Evolutionary conservation across 2,797 vertebrate species (phyloP).

Genomic region (Eidolon dupreanum): DNA sequence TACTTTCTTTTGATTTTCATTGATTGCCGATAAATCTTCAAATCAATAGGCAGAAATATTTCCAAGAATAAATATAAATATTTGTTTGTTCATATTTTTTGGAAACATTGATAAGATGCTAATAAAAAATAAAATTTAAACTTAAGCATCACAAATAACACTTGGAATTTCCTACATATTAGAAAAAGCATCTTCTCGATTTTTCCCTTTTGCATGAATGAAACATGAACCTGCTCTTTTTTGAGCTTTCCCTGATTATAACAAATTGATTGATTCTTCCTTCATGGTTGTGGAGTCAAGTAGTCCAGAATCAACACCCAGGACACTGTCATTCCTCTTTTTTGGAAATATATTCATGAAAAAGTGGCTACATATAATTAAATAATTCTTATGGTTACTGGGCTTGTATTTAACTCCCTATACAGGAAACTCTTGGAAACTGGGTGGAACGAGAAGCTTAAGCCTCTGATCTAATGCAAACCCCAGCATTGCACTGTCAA

Average conservation of each 20-base stretch:
- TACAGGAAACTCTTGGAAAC: background rate
- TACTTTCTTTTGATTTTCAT: background rate
- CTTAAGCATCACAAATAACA: background rate
- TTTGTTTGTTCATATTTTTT: background rate
- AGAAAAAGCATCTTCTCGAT: background rate
- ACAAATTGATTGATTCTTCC: background rate
- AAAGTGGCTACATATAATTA: background rate
- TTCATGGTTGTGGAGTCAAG: background rate
- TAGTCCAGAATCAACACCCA: background rate
- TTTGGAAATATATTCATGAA: background rate
- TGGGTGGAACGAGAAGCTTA: background rate
- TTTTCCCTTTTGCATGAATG: background rate
- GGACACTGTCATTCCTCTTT: background rate
- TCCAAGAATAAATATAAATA: background rate
- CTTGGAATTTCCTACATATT: background rate
- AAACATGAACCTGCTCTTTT: background rate
- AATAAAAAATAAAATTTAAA: conserved; percentile 40
- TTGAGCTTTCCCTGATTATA: background rate
- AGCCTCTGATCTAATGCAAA: background rate
- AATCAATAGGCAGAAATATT: background rate
- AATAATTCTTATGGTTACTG: background rate
- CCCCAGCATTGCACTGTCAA: background rate
- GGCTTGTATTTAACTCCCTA: background rate
- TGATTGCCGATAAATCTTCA: background rate
- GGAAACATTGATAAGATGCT: background rate